A percentile compares a stretch with the other conserved stretches of the same genome.
Conservation (phyloP, 2,888 invertebrate genomes). For the Pollenia amentaria region DNA sequence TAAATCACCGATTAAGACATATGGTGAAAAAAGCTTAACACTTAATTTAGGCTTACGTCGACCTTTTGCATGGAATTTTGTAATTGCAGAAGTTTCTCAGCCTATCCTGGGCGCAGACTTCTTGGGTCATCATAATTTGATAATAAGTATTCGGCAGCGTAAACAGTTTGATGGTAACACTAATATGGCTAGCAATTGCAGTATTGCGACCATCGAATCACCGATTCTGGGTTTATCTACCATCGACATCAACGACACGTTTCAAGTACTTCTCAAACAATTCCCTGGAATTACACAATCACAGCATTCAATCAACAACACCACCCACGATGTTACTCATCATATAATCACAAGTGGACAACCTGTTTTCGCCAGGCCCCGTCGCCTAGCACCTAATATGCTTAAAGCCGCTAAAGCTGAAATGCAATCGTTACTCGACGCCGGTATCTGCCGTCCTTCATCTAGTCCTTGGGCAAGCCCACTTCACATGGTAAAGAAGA, state of each 20-base stretch:
- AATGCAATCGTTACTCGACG: constrained; percentile 74
- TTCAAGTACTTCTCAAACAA: constrained; percentile 49
- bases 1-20: constrained; percentile 22
- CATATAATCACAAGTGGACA: constrained; percentile 59
- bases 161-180: constrained; percentile 57
- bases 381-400: constrained; percentile 77
- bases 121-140: constrained; percentile 28
- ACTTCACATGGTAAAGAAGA: constrained; percentile 34
- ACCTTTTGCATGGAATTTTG: constrained; percentile 51
- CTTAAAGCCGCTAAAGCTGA: constrained; percentile 57
- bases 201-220: not conserved
- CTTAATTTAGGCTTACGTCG: constrained; percentile 57
- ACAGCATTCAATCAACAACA: not conserved
- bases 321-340: constrained; percentile 43
- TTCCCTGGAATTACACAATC: constrained; percentile 45
- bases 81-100: constrained; percentile 63
- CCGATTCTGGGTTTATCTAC: constrained; percentile 5
- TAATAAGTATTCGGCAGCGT: constrained; percentile 20
- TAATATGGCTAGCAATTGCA: constrained; percentile 8
- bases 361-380: constrained; percentile 57
- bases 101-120: constrained; percentile 67
- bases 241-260: constrained; percentile 38
- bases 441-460: constrained; percentile 83
- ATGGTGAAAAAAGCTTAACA: constrained; percentile 42
- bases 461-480: constrained; percentile 82